Conservation (phyloP, 2,113 vertebrate species). For the Mormyrus iriodes region DNA sequence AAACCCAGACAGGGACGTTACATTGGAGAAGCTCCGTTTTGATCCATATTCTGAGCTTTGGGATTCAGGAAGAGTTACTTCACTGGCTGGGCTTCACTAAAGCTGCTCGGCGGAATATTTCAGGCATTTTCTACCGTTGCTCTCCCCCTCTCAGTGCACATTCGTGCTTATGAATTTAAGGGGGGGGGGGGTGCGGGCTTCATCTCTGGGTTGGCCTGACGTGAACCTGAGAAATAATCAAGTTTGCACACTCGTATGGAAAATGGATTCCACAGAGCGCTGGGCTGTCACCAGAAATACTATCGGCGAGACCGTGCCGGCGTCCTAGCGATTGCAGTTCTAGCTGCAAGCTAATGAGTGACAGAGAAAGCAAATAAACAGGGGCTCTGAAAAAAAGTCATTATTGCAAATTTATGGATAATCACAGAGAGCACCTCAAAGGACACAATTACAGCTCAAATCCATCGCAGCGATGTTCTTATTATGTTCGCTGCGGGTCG, state of each 20-base stretch:
- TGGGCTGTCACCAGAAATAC: background rate
- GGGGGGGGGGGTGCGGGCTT: background rate
- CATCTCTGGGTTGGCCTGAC: background rate
- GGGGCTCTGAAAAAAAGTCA: background rate
- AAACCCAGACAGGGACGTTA: background rate
- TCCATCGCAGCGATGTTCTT: background rate
- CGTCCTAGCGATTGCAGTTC: background rate
- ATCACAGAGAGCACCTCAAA: conserved; percentile 21
- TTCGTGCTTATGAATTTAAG: background rate
- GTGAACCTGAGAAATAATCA: background rate
- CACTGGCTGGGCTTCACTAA: background rate
- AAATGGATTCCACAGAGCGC: background rate
- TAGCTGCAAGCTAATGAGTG: background rate
- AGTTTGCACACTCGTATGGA: background rate
- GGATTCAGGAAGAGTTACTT: background rate
- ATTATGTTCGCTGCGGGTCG: background rate
- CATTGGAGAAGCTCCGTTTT: background rate
- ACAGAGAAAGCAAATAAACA: background rate
- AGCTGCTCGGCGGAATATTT: background rate
- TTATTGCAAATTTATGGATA: background rate
- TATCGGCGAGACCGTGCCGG: background rate
- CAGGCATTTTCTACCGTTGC: background rate
- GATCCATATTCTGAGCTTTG: background rate
- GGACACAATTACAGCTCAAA: conserved; percentile 17
- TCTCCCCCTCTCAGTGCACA: background rate